Base-by-base conservation (phyloP, 2,113 vertebrate species). In the Antigone vipio region DNA sequence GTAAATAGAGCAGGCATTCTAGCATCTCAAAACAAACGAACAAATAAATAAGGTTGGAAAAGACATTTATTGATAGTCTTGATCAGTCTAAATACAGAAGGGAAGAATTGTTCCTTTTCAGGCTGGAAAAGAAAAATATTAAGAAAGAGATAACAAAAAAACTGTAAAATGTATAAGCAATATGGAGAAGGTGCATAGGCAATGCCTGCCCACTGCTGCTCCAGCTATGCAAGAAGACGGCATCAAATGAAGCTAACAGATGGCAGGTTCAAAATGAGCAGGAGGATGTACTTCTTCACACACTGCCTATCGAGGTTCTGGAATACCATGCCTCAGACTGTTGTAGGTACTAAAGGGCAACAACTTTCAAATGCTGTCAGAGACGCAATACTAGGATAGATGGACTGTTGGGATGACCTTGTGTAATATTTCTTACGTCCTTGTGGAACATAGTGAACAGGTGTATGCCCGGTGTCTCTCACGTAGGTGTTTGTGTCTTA, bases 241-340 rank as follows among this genome's bases (percentile, higher is more conserved):
- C 72, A 27, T 69, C 59, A 60, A 21, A 26, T 34, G 49, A 85
- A 52, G 44, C 34, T 58, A 15, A 26, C 15, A 44, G 7, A 5
- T 58, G 42, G 20, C 67, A 66, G 40, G 35, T 73, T 92, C 53
- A 20, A 50, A 66, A 29, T 9, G 30, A 80, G 42, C 34, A 68
- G 30, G 42, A 64, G 38, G 55, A 55, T 45, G 9, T 50, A 27
- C 34, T 69, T 55, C 68, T 24, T 91, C n/a, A 56, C n/a, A 6
- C 35, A 8, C 34, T 69, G 34, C 22, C 74, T 53, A 0, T 3
- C 35, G 81, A 69, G 40, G 27, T 40, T 85, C 63, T 77, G 50
- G 67, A 81, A 24, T 0, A 0, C 40, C 7, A 1, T 73, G n/a
- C 40, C 45, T 88, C 12, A 12, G 56, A 22, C 30, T 62, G 1